Conservation (phyloP, 2,797 vertebrate species). For the Brachyalestes nurse region DNA sequence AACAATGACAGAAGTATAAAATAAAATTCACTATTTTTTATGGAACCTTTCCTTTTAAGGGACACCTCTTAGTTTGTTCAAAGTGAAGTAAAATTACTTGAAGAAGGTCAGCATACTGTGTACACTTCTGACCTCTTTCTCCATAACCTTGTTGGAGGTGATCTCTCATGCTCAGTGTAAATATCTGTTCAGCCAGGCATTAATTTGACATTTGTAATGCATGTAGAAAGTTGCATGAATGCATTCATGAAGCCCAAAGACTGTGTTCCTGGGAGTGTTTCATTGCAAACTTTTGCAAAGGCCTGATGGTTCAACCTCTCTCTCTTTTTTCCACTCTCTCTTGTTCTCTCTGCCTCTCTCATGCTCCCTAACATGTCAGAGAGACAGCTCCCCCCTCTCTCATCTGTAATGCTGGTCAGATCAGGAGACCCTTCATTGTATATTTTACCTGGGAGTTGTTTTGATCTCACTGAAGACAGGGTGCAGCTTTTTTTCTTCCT, state of each 20-base stretch:
- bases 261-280: neutral
- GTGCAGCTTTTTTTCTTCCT: constrained; percentile 40
- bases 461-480: constrained; percentile 61
- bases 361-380: constrained; percentile 45
- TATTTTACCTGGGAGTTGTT: constrained; percentile 63
- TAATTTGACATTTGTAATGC: constrained; percentile 56
- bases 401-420: constrained; percentile 59
- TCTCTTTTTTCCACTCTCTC: constrained; percentile 4
- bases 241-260: constrained; percentile 49
- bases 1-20: no score
- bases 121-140: constrained; percentile 16
- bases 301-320: constrained; percentile 31
- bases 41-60: neutral
- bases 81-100: neutral
- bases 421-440: constrained; percentile 55
- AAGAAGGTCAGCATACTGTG: neutral
- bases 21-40: neutral
- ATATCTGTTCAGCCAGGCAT: constrained; percentile 31
- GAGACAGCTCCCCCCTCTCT: constrained; percentile 49
- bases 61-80: neutral
- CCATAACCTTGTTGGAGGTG: constrained; percentile 14
- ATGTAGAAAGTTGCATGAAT: constrained; percentile 41
- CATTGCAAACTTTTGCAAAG: constrained; percentile 48
- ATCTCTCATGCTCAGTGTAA: constrained; percentile 37
- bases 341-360: constrained; percentile 18